These are phyloP conservation scores for Campopleginae sp. DNA, from an alignment of 2,888 invertebrate genomes.

Conservation along the genomic window DNA sequence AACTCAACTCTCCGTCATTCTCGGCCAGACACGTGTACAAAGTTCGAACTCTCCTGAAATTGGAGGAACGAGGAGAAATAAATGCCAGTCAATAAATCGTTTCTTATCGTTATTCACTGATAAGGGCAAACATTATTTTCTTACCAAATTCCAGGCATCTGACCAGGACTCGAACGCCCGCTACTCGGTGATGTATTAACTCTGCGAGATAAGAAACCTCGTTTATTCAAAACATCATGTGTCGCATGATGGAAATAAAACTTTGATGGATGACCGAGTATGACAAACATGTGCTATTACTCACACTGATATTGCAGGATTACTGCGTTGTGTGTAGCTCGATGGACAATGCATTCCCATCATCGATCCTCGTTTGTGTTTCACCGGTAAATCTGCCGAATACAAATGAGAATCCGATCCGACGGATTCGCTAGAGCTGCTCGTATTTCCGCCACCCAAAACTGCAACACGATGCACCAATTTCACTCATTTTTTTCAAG, in stretches of 20 bases:
- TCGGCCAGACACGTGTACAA: conserved; percentile 98
- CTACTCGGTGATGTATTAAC: conserved; percentile 81
- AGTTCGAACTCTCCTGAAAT: conserved; percentile 93
- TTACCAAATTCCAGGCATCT: conserved; percentile 82
- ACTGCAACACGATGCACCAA: conserved; percentile 68
- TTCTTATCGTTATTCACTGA: conserved; percentile 16
- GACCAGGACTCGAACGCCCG: conserved; percentile 83
- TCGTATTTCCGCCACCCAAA: conserved; percentile 85
- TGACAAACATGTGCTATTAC: conserved; percentile 69
- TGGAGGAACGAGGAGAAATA: neutral
- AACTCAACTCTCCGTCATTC: conserved; percentile 98
- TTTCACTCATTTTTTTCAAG: neutral
- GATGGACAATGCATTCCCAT: conserved; percentile 85
- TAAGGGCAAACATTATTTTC: conserved; percentile 36
- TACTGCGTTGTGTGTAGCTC: conserved; percentile 83
- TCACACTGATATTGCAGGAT: conserved; percentile 84
- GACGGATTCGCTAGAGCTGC: conserved; percentile 95
- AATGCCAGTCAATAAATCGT: conserved; percentile 17
- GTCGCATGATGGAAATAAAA: neutral
- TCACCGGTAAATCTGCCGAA: conserved; percentile 80
- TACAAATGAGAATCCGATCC: conserved; percentile 86
- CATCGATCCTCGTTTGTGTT: conserved; percentile 86
- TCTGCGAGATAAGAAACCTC: conserved; percentile 69
- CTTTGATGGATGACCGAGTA: neutral
- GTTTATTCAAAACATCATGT: neutral